Percentiles rank a stretch among this genome's conserved stretches.
phyloP scores from a whole-genome alignment of 2,797 vertebrate species.

The Choloepus didactylus region DNA sequence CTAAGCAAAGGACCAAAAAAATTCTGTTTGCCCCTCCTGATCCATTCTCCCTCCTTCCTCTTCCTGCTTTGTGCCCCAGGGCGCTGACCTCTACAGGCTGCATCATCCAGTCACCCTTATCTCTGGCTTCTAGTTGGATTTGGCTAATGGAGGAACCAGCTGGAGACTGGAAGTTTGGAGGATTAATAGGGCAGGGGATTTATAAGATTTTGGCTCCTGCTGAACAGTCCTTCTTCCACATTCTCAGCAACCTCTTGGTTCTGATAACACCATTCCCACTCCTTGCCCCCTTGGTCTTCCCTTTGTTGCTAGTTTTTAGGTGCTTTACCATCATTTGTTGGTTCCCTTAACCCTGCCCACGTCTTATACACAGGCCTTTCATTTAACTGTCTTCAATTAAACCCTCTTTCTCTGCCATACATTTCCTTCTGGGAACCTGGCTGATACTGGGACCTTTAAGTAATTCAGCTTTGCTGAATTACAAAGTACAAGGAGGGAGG shows the following conservation, averaged over 20 bases:
- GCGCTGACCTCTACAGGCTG: background rate
- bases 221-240: background rate
- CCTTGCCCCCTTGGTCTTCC: background rate
- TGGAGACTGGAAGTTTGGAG: background rate
- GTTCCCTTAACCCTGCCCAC: background rate
- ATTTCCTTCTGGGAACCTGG: background rate
- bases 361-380: background rate
- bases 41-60: background rate
- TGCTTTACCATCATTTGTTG: background rate
- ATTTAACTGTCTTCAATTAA: background rate
- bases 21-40: background rate
- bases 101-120: background rate
- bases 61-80: background rate
- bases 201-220: background rate
- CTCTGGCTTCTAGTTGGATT: background rate
- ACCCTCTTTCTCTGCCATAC: background rate
- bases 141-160: background rate
- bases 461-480: background rate
- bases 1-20: background rate
- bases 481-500: background rate
- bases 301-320: background rate
- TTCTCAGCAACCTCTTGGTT: background rate
- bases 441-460: background rate
- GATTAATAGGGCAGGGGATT: background rate
- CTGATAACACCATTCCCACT: background rate